Evolutionary conservation across 2,113 vertebrate genomes (phyloP).

Genomic region (Promerops cafer): DNA sequence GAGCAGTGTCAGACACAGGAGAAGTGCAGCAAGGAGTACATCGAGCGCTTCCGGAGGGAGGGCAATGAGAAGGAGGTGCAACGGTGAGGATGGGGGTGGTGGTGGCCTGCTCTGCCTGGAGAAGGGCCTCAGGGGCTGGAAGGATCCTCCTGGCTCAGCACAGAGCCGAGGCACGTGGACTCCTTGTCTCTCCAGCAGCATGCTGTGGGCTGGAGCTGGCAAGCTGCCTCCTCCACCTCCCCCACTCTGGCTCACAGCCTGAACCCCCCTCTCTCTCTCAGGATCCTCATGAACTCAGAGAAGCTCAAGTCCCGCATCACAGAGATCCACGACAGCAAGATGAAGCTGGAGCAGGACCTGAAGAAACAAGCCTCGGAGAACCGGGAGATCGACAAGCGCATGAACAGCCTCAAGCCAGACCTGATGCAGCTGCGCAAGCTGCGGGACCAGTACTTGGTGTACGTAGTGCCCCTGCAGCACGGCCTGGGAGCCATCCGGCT

Average conservation of each 20-base stretch:
- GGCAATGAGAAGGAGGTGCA: slow-evolving; percentile 83
- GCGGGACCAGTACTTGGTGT: slow-evolving; percentile 82
- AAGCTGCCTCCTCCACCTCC: background rate
- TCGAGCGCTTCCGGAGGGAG: slow-evolving; percentile 78
- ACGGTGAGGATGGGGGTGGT: slow-evolving; percentile 53
- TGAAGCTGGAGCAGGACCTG: slow-evolving; percentile 81
- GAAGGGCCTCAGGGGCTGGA: background rate
- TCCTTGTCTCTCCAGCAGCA: background rate
- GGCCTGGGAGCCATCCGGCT: background rate
- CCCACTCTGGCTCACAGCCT: background rate
- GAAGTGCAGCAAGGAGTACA: slow-evolving; percentile 79
- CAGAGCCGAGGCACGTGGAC: background rate
- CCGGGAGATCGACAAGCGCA: slow-evolving; percentile 83
- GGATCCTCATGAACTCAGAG: slow-evolving; percentile 79
- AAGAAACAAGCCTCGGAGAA: slow-evolving; percentile 78
- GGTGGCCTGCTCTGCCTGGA: background rate
- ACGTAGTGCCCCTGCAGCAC: slow-evolving; percentile 5
- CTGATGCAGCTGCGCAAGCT: slow-evolving; percentile 82
- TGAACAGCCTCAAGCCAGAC: slow-evolving; percentile 85
- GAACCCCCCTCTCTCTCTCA: background rate
- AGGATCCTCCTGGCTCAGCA: background rate
- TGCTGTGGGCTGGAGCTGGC: slow-evolving; percentile 1
- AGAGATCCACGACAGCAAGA: slow-evolving; percentile 81
- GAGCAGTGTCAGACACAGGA: slow-evolving; percentile 82
- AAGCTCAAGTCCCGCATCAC: slow-evolving; percentile 80